A percentile compares a stretch with the other conserved stretches of the same genome.
Conservation (phyloP, 2,797 vertebrate genomes). For the Channallabes apus region DNA sequence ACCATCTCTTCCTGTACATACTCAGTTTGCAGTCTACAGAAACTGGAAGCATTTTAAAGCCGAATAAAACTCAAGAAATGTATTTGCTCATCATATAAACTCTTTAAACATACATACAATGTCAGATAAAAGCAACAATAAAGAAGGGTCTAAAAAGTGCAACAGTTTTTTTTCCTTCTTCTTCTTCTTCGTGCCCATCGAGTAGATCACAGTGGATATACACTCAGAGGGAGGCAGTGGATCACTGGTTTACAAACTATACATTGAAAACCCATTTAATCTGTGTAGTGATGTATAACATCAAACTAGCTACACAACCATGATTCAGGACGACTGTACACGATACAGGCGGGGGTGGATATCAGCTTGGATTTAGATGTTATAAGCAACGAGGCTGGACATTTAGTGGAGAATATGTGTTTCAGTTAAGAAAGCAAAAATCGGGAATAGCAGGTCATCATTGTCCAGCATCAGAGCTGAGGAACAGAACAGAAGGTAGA, state of each 20-base stretch:
- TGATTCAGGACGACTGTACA: conserved; percentile 44
- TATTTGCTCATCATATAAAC: conserved; percentile 48
- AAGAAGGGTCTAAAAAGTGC: conserved; percentile 86
- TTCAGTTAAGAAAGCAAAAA: not conserved
- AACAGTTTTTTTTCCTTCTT: conserved; percentile 76
- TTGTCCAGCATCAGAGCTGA: not conserved
- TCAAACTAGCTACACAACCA: conserved; percentile 70
- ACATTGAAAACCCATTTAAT: conserved; percentile 79
- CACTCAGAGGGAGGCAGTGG: conserved; percentile 86
- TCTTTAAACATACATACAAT: conserved; percentile 58
- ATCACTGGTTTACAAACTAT: conserved; percentile 85
- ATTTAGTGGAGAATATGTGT: not conserved
- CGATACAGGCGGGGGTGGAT: conserved; percentile 40
- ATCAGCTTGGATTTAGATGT: conserved; percentile 6
- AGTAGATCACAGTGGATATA: conserved; percentile 87
- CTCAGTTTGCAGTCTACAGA: conserved; percentile 55
- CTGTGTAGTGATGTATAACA: conserved; percentile 88
- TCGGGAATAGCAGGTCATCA: not conserved
- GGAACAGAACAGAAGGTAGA: not conserved
- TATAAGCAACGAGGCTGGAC: not conserved
- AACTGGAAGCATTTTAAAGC: conserved; percentile 44
- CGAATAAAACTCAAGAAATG: conserved; percentile 45
- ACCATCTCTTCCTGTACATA: conserved; percentile 48
- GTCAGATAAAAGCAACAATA: conserved; percentile 40
- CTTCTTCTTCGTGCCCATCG: conserved; percentile 77